phyloP scores from a whole-genome alignment of 2,797 vertebrate genomes.

The Poeciliopsis turneri region DNA sequence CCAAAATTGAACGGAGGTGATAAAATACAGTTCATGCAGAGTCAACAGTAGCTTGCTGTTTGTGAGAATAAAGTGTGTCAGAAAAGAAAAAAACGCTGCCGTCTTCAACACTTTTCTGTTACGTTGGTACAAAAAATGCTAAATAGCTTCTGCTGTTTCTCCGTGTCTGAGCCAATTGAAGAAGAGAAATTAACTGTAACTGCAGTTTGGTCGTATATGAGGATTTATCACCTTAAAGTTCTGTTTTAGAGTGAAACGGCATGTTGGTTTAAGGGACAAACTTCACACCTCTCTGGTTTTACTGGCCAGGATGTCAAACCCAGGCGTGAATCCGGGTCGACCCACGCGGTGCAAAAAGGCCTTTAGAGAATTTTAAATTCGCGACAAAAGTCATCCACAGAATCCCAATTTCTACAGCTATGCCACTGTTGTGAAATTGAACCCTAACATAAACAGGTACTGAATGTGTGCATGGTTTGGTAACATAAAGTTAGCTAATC shows the following conservation, averaged over 20 bases:
- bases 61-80: background rate
- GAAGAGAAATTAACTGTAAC: background rate
- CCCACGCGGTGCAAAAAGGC: no score
- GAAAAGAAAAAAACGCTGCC: background rate
- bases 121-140: background rate
- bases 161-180: background rate
- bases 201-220: background rate
- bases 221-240: background rate
- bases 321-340: no score
- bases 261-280: background rate
- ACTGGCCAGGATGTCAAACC: background rate
- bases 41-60: background rate
- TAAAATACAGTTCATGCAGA: background rate
- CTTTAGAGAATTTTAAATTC: background rate
- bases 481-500: background rate
- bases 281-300: no score
- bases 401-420: background rate
- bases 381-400: background rate
- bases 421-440: background rate
- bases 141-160: background rate
- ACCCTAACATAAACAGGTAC: background rate
- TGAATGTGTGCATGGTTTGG: background rate
- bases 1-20: background rate
- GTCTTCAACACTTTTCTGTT: background rate
- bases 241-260: background rate